Evolutionary conservation across 1,140 invertebrate genomes (phyloP), one percentile per base, ranked within the genome.

Genomic region (Megathymus violae): DNA sequence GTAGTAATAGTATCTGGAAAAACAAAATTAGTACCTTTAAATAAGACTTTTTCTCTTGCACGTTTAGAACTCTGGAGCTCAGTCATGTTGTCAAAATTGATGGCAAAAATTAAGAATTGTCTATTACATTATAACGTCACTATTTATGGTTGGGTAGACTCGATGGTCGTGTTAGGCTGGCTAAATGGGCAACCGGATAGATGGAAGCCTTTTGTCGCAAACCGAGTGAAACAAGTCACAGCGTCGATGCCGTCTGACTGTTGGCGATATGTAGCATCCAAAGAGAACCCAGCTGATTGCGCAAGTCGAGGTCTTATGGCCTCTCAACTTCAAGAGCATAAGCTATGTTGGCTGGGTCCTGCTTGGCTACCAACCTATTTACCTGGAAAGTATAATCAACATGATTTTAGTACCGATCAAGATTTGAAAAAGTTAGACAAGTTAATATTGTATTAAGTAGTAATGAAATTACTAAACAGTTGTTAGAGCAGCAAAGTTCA

Each of bases 281-380:
- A 62, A 10, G 60, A 85, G 2, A 93, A 93, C 70, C 87, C 89
- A 15, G 88, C 88, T 1, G 91, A 93, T 67, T 66, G 71, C 3
- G 48, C 62, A 3, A 65, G 63, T 22, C 46, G 79, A 10, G 91
- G 92, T 11, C 16, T 78, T 0, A 38, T 54, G 11, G 62, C 69
- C 2, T 10, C 58, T 16, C 52, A 80, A 9, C 34, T 65, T 50
- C 19, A 5, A 7, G 36, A 73, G 25, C 41, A 67, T 46, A 22
- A 44, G 0, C 58, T 82, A 1, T 90, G 77, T 81, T 84, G 62
- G 74, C 34, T 85, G 4, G 83, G 85, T 16, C 69, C 74, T 0
- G n/a, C 27, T 7, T 31, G 9, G 9, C 27, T 9, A 10, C 27
- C 27, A 5, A 31, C 27, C 27, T 31, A 10, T 9, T 1, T 31